Percentiles rank a stretch among this genome's conserved stretches.
Conservation (phyloP, 1,140 invertebrate species). For the Pseudomyrmex flavicornis region DNA sequence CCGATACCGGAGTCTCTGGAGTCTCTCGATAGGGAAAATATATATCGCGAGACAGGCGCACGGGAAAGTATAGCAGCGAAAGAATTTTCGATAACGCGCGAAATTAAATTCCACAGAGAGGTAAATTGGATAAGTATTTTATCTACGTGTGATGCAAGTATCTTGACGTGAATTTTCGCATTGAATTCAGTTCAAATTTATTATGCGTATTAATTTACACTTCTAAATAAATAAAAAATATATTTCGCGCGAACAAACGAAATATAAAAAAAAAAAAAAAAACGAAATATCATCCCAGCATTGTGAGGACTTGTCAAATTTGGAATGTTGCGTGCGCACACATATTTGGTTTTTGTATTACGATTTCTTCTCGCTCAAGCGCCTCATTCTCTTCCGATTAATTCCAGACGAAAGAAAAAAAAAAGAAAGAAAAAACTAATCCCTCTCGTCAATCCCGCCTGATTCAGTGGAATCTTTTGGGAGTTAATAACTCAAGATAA, state of each 20-base stretch:
- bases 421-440: neutral
- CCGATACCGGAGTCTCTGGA: neutral
- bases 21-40: slow-evolving; percentile 25
- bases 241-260: too few species aligned
- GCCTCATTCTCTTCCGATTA: neutral
- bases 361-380: neutral
- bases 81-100: neutral
- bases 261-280: too few species aligned
- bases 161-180: too few species aligned
- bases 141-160: too few species aligned
- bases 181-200: too few species aligned
- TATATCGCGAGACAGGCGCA: neutral
- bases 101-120: neutral
- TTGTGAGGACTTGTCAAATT: neutral
- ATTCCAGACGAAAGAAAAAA: neutral
- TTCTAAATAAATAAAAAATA: too few species aligned
- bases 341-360: neutral
- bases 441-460: neutral
- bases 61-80: neutral
- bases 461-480: neutral
- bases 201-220: too few species aligned
- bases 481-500: slow-evolving; percentile 44
- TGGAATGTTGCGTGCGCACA: neutral
- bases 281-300: neutral
- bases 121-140: too few species aligned